Percentiles rank a stretch among this genome's conserved stretches.
Conservation (phyloP, 2,888 invertebrate genomes). For the Drosophila cognata region DNA sequence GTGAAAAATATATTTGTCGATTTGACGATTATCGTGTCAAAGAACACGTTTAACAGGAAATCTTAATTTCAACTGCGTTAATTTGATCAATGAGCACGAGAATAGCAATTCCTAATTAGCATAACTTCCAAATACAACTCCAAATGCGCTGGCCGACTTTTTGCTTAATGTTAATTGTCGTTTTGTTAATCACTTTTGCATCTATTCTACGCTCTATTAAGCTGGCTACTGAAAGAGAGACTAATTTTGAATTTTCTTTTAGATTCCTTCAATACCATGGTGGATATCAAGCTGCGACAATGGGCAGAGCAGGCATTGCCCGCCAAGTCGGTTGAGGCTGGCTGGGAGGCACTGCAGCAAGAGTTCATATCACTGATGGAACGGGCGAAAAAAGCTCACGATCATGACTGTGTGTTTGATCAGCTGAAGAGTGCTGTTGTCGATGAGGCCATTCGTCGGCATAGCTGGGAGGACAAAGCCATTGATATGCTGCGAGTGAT, state of each 20-base stretch:
- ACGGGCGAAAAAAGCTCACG: conserved; percentile 88
- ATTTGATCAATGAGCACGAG: conserved; percentile 61
- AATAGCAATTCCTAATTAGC: conserved; percentile 48
- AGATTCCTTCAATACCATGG: conserved; percentile 94
- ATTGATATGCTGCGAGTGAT: conserved; percentile 95
- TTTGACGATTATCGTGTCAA: conserved; percentile 14
- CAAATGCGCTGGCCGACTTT: conserved; percentile 36
- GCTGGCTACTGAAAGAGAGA: not conserved
- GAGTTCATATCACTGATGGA: conserved; percentile 90
- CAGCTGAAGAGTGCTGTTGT: conserved; percentile 94
- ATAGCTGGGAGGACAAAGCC: conserved; percentile 98
- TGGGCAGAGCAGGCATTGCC: conserved; percentile 98
- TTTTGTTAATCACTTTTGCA: conserved; percentile 53
- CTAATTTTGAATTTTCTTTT: conserved; percentile 40
- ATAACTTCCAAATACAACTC: conserved; percentile 21
- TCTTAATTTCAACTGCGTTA: conserved; percentile 56
- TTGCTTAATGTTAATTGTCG: conserved; percentile 18
- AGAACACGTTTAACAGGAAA: conserved; percentile 61
- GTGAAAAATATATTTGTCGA: conserved; percentile 27
- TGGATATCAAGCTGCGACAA: conserved; percentile 97
- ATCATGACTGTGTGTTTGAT: conserved; percentile 96
- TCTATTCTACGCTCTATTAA: conserved; percentile 6
- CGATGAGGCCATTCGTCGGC: conserved; percentile 93
- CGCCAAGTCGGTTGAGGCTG: conserved; percentile 92
- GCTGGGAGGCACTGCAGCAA: conserved; percentile 92